These are phyloP conservation scores for Cancer borealis DNA, from an alignment of 2,888 invertebrate species.

Conservation along the genomic window DNA sequence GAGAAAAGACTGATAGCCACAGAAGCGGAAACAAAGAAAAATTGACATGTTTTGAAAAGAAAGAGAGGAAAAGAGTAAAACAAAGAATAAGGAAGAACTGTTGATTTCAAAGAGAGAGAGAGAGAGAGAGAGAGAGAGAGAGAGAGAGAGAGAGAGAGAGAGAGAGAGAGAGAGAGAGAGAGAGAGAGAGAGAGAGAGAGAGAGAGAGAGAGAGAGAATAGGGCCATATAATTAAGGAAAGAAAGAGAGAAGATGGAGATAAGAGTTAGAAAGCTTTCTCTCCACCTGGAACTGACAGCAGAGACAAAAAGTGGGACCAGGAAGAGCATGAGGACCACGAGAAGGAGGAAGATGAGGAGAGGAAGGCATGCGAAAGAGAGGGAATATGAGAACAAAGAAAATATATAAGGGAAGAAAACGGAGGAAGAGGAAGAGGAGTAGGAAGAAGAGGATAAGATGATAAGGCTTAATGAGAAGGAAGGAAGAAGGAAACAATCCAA, in stretches of 20 bases:
- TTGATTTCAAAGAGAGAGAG: too few relatives aligned
- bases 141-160: background rate
- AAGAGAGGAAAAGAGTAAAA: background rate
- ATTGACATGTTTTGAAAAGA: background rate
- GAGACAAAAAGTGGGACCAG: background rate
- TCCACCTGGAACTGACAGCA: background rate
- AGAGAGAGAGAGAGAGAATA: constrained; percentile 3
- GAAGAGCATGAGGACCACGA: background rate
- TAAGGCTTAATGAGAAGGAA: constrained; percentile 34
- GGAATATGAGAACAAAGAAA: background rate
- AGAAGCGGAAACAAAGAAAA: background rate
- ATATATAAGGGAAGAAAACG: background rate
- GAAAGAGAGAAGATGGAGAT: background rate
- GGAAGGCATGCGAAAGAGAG: background rate
- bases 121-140: too few relatives aligned
- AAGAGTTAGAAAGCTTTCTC: background rate
- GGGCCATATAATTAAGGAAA: constrained; percentile 22
- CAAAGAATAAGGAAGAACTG: background rate
- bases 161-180: constrained; percentile 11
- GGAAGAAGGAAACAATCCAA: background rate
- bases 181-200: constrained; percentile 16
- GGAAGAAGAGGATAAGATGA: background rate
- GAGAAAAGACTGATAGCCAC: background rate
- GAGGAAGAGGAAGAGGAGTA: background rate
- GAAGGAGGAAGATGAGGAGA: background rate